Base-by-base conservation (phyloP, 2,888 invertebrate species). In the Thyatira batis region DNA sequence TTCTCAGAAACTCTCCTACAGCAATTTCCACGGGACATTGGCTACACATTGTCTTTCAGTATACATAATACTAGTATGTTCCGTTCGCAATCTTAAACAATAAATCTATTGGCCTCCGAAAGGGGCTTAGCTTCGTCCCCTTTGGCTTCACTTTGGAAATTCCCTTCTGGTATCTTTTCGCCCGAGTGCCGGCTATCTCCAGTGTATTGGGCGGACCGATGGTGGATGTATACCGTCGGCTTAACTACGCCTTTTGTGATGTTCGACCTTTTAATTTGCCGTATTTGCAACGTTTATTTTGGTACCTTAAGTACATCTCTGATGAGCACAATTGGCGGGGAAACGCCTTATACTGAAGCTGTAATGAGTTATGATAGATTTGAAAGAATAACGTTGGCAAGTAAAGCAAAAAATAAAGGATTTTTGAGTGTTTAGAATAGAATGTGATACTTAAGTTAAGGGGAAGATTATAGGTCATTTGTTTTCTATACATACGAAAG, bases 81-180 rank as follows among this genome's bases (percentile, higher is more conserved):
- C 76, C 60, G 71, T 68, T 65, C 62, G 65, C 73, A 76, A 78
- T 84, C 85, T 85, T 71, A 76, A 76, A 78, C 84, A 82, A 85
- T 86, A 86, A 86, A 86, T 86, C 85, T 78, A 76, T 78, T 71
- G 80, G 69, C 67, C 67, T 71, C 71, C 76, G 67, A 67, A 66
- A 57, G 70, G 61, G 66, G 69, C 71, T 73, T 71, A 69, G 67
- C 44, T 58, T 63, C 61, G 56, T 59, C 61, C 65, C 69, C 67
- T 61, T 63, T 33, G 64, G 65, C 63, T 60, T 59, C 67, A 68
- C 78, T 78, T 71, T 73, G 74, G 74, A 71, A 73, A 77, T 78
- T 74, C 74, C 69, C 76, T 67, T 71, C 70, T 76, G 80, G 79
- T 88, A 87, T 88, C 85, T 87, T 82, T 81, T 71, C 79, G 77